Evolutionary conservation across 1,140 invertebrate species (phyloP).

Genomic region (Drosophila ficusphila): DNA sequence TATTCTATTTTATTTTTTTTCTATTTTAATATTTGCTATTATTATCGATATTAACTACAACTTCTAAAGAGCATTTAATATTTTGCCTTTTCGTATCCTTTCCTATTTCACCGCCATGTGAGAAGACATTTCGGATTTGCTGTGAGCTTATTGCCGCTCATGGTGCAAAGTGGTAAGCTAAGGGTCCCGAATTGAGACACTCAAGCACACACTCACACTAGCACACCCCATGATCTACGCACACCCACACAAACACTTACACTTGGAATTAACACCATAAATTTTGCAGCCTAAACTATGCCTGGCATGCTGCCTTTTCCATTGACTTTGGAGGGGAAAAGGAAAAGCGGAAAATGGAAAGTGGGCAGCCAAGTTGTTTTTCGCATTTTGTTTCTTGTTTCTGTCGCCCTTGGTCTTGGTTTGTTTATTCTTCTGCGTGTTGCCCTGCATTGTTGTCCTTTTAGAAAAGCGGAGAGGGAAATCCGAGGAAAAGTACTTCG

Average conservation of each 20-base stretch:
- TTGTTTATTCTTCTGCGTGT: conserved; percentile 29
- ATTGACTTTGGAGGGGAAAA: conserved; percentile 8
- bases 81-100: conserved; percentile 1
- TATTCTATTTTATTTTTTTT: no score
- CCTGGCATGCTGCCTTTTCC: conserved; percentile 55
- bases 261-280: conserved; percentile 79
- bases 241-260: conserved; percentile 13
- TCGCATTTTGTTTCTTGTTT: conserved; percentile 15
- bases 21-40: no score
- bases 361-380: conserved; percentile 28
- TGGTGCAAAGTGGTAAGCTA: conserved; percentile 52
- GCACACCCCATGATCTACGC: conserved; percentile 8
- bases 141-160: conserved; percentile 49
- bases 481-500: conserved; percentile 56
- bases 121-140: conserved; percentile 49
- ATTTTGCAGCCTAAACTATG: conserved; percentile 72
- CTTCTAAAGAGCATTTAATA: conserved; percentile 27
- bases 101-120: conserved; percentile 22
- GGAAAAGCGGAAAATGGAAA: conserved; percentile 1
- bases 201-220: conserved; percentile 29
- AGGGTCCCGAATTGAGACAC: conserved; percentile 58
- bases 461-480: background rate
- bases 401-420: conserved; percentile 16
- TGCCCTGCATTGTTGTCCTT: conserved; percentile 38
- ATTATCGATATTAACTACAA: no score